Base-by-base conservation (phyloP, 92 coral and sea anemone genomes). In the Montipora capitata region DNA sequence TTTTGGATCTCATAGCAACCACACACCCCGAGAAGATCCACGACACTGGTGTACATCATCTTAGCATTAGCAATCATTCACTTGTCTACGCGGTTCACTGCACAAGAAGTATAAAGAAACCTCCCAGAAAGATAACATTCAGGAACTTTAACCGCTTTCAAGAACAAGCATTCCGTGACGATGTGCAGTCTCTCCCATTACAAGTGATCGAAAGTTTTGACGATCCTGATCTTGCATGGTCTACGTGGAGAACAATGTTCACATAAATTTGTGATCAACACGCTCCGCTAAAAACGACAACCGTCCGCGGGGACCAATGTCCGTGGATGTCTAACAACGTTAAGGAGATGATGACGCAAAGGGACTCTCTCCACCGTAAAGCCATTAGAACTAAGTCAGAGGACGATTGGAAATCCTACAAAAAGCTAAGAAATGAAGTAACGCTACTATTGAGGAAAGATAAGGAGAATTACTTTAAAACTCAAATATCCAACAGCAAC, bases 171-270 rank as follows among this genome's bases (percentile, higher is more conserved):
- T 44, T 44, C 49, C 49, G 79, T n/a, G 75, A 78, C 18, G 93
- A 90, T 48, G 61, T 84, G 9, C 63, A 71, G 27, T 51, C 90
- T 51, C 64, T 82, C 7, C 93, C 93, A 16, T 71, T 84, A 13
- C 80, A 89, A 63, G 64, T 89, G 45, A 66, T 89, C 44, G 78
- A 85, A 75, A 51, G 79, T 44, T 7, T 78, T 16, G 89, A 90
- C 73, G 90, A 90, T 67, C 89, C 89, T 9, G 87, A 90, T 63
- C 77, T 72, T 38, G 78, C 77, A 16, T 90, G 93, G 90, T 71
- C 81, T n/a, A 54, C 54, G 38, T 90, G 93, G 93, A 90, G 79
- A 72, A 44, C 76, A 10, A 84, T 90, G 86, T 72, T 90, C 18
- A 40, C 38, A 13, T 82, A 78, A 12, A 63, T 48, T 58, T 78